Base-by-base conservation (phyloP, 2,113 vertebrate species). In the Rhegmatorhina hoffmannsi region DNA sequence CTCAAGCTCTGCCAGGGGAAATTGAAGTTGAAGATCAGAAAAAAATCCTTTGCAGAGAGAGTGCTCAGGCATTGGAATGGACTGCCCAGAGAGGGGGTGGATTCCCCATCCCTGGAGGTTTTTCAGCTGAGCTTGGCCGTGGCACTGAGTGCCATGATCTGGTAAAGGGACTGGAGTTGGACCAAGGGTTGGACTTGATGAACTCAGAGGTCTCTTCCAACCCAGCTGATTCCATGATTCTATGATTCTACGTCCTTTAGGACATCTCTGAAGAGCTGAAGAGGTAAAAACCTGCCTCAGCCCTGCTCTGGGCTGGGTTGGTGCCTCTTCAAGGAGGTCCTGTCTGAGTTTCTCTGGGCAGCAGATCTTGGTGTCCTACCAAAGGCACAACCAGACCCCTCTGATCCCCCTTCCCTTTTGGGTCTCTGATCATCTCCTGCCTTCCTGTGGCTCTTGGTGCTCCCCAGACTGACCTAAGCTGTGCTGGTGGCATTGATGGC, bases 261-360 rank as follows among this genome's bases (percentile, higher is more conserved):
- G 53, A 28, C 55, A 24, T 6, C 3, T 73, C 52, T 38, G 59
- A 50, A 43, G 59, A 18, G 8, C 40, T 19, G 44, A 50, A 67
- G 59, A 93, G 90, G 86, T 92, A 84, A 96, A 88, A 72, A 69
- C 72, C 36, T 72, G 70, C 75, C 75, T 88, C 76, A 90, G 53
- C 49, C 50, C 17, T 76, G 49, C 66, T 63, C 24, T 2, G 16
- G 72, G 26, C 46, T 80, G 66, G 38, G 55, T 60, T 34, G 10
- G 43, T 90, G 59, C 49, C 59, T 77, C 79, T 21, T 72, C 33
- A 47, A 2, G 10, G 11, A 94, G 88, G 90, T 86, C 62, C 16
- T 80, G 16, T 80, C 86, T 68, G 40, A 44, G 12, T 67, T 91
- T 62, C 49, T 7, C 62, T 20, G 7, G 23, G 58, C 26, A 86